phyloP scores from a whole-genome alignment of 2,888 invertebrate species.

The Macropis europaea region DNA sequence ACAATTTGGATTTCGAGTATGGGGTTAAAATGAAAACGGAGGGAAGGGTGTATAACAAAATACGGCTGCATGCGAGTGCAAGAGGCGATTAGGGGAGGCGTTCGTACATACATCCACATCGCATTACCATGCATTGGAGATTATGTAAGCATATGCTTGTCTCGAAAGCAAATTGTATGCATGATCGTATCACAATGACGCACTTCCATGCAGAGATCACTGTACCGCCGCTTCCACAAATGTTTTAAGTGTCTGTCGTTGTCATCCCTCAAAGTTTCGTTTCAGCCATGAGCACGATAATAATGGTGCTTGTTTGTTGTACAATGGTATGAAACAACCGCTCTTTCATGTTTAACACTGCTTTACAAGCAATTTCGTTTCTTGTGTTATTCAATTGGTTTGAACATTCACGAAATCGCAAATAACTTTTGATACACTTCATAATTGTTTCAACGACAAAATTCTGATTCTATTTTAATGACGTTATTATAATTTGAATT shows the following conservation, averaged over 20 bases:
- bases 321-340: too few relatives aligned
- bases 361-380: too few relatives aligned
- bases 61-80: neutral
- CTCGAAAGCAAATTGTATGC: constrained; percentile 40
- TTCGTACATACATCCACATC: constrained; percentile 13
- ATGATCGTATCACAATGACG: constrained; percentile 16
- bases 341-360: too few relatives aligned
- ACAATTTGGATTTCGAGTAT: too few relatives aligned
- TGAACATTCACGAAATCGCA: too few relatives aligned
- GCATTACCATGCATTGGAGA: constrained; percentile 43
- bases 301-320: neutral
- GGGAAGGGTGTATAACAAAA: neutral
- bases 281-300: neutral
- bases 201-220: constrained; percentile 10
- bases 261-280: neutral
- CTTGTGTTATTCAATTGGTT: too few relatives aligned
- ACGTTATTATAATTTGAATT: too few relatives aligned
- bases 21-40: too few relatives aligned
- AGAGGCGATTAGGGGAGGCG: constrained; percentile 11
- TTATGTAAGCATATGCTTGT: constrained; percentile 47
- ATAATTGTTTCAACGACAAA: too few relatives aligned
- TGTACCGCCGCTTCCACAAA: neutral
- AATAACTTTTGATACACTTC: too few relatives aligned
- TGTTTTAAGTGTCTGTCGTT: neutral
- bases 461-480: too few relatives aligned